Conservation (phyloP, 2,113 vertebrate genomes). For the Rhombomys opimus region DNA sequence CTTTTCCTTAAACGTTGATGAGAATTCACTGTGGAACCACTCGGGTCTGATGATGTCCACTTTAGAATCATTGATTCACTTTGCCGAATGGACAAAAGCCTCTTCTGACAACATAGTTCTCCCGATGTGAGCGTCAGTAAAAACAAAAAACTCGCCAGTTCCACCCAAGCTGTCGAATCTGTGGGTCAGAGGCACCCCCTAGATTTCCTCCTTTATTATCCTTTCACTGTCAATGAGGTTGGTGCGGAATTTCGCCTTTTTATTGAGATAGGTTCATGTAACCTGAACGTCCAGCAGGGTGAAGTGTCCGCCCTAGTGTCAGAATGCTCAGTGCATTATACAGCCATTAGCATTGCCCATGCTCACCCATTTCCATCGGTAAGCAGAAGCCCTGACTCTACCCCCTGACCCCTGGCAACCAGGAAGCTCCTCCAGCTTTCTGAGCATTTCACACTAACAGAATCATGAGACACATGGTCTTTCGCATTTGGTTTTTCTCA, state of each 20-base stretch:
- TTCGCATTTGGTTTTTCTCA: not conserved
- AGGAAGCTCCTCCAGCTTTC: not conserved
- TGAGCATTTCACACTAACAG: not conserved
- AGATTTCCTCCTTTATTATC: not conserved
- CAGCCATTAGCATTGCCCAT: not conserved
- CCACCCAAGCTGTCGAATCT: not conserved
- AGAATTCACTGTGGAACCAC: not conserved
- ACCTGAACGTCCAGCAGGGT: not conserved
- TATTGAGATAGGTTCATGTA: not conserved
- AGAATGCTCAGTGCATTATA: not conserved
- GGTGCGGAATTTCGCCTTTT: not conserved
- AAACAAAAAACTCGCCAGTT: not conserved
- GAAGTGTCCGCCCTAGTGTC: not conserved
- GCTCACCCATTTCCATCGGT: not conserved
- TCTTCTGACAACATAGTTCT: not conserved
- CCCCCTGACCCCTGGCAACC: not conserved
- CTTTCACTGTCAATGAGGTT: not conserved
- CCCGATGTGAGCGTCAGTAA: not conserved
- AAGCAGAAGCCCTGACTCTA: not conserved
- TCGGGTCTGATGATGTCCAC: not conserved
- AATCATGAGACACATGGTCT: not conserved
- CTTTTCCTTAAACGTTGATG: not conserved
- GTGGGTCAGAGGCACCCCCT: not conserved
- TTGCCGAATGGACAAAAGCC: not conserved
- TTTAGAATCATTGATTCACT: slow-evolving; percentile 2